Conservation (phyloP, 2,888 invertebrate genomes). For the Nowickia ferox region DNA sequence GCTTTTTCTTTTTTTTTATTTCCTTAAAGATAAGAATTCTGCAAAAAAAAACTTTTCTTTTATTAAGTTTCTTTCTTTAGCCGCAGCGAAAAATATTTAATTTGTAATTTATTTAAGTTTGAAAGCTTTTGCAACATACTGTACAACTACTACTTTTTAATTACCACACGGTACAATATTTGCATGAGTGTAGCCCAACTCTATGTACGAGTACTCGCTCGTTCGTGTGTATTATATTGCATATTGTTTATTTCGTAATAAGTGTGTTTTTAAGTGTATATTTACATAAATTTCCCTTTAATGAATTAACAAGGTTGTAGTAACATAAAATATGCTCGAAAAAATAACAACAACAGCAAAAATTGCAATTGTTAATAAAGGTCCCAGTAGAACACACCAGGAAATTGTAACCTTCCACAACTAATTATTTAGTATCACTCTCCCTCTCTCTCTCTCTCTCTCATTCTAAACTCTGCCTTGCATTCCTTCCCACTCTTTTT, state of each 20-base stretch:
- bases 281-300: constrained; percentile 53
- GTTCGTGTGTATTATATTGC: neutral
- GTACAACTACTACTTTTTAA: neutral
- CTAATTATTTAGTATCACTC: constrained; percentile 30
- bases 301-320: constrained; percentile 62
- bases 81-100: no score
- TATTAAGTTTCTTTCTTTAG: no score
- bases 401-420: constrained; percentile 57
- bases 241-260: constrained; percentile 24
- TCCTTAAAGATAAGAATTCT: no score
- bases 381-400: constrained; percentile 14
- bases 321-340: constrained; percentile 36
- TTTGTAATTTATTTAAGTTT: neutral
- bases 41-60: no score
- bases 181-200: neutral
- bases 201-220: no score
- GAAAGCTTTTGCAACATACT: neutral
- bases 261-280: constrained; percentile 12
- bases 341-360: constrained; percentile 6
- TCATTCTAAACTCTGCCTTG: no score
- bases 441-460: neutral
- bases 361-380: constrained; percentile 31
- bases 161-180: neutral
- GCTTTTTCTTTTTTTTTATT: no score
- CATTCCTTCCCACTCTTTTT: neutral